Evolutionary conservation across 2,888 invertebrate genomes (phyloP), one percentile per base, ranked within the genome.

Genomic region (Apodemia mormo): DNA sequence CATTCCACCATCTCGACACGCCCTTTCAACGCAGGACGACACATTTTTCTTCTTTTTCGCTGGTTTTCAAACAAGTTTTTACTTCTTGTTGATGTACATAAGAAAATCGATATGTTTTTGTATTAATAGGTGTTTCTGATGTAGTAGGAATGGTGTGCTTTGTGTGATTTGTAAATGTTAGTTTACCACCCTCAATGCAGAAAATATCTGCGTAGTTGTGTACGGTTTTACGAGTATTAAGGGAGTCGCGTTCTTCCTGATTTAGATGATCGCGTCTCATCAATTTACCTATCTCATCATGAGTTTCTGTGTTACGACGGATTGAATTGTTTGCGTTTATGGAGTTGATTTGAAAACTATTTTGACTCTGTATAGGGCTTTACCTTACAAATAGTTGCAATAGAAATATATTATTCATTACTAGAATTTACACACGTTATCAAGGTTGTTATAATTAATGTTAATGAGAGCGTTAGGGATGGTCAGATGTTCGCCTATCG

Each of bases 31-130:
- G 37, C 37, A 37, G 37, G 37, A 37, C 37, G 37, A 37, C 37
- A 37, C 6, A 6, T 37, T 37, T 37, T 37, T 37, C 37, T 37
- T 37, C 37, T 37, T 37, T 37, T 37, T 37, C 6, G 37, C 37
- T 37, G 37, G 37, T 37, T 37, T 37, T 37, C 37, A 37, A 37
- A 37, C 6, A 37, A 9, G 71, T 54, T 67, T 76, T 72, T 7
- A 82, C 79, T 75, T 81, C 82, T 43, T 75, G 65, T 74, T 77
- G 70, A 22, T 79, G 79, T 9, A 77, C 68, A 68, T 78, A 68
- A 22, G 82, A 81, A 58, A 78, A 80, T 67, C 81, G 67, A 68
- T 82, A 82, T 2, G 78, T 75, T 73, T 80, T 81, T 6, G 76
- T 74, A 65, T 79, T 71, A 30, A 82, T 76, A 9, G 82, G 81